Base-by-base conservation (phyloP, 2,797 vertebrate species). In the Takifugu rubripes region DNA sequence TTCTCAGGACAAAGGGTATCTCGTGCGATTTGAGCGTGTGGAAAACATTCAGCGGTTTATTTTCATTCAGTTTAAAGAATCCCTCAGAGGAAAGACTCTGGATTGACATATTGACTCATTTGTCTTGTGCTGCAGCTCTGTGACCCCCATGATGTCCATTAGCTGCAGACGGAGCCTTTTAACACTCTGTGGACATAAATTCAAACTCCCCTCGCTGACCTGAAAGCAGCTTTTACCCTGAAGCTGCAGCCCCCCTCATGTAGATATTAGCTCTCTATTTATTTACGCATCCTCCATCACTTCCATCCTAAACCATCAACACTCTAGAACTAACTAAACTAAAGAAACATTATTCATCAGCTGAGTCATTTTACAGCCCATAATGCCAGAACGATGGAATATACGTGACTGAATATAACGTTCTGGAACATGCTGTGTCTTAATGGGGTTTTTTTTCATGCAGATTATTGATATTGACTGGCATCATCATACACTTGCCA, bases 401-500 rank as follows among this genome's bases (percentile, higher is more conserved):
- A 29, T 29, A 29, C 7, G 27, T 29, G 27, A 29, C 27, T 29
- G 27, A 5, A 29, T 29, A 29, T 47, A 49, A 67, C 60, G 21
- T 21, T 21, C 21, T 21, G 21, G 21, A 21, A 21, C 21, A 21
- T 21, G 21, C 21, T 21, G 21, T 21, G 21, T 21, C 21, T 21
- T 21, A 21, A 21, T 21, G 21, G 21, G 21, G 21, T 1, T 21
- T 21, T 21, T 21, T 21, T 71, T 74, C 74, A 53, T 56, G 49
- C 63, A 61, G 65, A 40, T 56, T 65, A 67, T 72, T 78, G 68
- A 70, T 58, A 72, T 72, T 50, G 46, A 44, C 49, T 49, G 33
- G 16, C 33, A 47, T 46, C 5, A 3, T 31, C 25, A 2, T 54
- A 42, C 44, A 44, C 66, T 21, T 53, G 25, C 56, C 33, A 47